phyloP scores from a whole-genome alignment of 2,113 vertebrate species.

The Ascaphus truei region DNA sequence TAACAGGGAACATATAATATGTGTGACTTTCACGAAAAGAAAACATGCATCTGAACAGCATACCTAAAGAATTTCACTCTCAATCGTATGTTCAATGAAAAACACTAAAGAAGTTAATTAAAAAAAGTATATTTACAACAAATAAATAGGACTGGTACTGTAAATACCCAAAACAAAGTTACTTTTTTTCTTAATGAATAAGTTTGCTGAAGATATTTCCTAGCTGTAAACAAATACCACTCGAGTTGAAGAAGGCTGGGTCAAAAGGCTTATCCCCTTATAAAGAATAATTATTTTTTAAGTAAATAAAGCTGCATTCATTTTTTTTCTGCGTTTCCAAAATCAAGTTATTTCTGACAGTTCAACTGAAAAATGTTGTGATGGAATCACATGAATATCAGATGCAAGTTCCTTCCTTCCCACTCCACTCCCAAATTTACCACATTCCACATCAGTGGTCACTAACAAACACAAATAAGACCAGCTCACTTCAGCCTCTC shows the following conservation, averaged over 20 bases:
- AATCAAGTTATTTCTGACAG: no score
- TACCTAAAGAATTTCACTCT: no score
- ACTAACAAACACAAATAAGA: conserved; percentile 44
- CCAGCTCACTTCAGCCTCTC: conserved; percentile 35
- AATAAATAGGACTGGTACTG: no score
- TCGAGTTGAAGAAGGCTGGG: no score
- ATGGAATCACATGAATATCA: background rate
- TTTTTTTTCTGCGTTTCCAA: no score
- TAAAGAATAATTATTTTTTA: background rate
- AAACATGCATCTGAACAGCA: no score
- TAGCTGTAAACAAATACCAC: background rate
- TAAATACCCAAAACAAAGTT: no score
- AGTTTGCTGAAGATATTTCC: background rate
- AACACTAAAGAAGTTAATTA: background rate
- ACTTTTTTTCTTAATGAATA: no score
- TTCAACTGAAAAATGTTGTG: background rate
- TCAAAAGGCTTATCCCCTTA: background rate
- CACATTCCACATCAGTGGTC: conserved; percentile 56
- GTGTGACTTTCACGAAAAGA: no score
- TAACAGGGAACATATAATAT: no score
- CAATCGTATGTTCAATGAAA: no score
- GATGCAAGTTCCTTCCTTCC: conserved; percentile 36
- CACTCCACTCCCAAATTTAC: background rate
- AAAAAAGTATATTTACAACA: background rate
- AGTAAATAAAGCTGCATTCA: background rate